Evolutionary conservation across 1,140 invertebrate species (phyloP), one percentile per base, ranked within the genome.

Genomic region (Drosophila lacteicornis): DNA sequence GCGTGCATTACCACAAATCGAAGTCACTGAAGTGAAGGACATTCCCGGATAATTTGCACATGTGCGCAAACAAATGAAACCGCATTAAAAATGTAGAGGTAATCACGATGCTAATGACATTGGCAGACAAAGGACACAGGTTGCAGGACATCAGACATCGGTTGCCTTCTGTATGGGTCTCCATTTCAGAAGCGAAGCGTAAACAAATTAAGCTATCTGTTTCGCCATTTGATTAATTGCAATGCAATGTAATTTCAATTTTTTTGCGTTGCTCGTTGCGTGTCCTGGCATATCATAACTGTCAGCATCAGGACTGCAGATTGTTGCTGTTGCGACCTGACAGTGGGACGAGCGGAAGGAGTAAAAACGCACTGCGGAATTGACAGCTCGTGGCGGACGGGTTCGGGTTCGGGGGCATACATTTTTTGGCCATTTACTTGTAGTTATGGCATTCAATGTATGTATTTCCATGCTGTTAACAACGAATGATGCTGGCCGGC

Each of bases 151-250:
- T 2, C 43, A 17, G 36, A 36, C 63, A 67, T 40, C 50, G 46
- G 27, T 49, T 40, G 9, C 22, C 17, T 67, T 40, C 66, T 61
- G 38, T 36, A 17, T 22, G 9, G 27, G 59, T 43, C 47, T 51
- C 49, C 49, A 33, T 42, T 70, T 22, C 79, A 67, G 43, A 25
- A 38, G 36, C 27, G 60, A 56, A 70, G 46, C 46, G 57, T 68
- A 71, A 75, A 83, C 81, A 80, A 71, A 84, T 83, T 84, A 77
- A 77, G 79, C 71, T 76, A 77, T 77, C 79, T 80, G 77, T 80
- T 80, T 59, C 63, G 46, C 63, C 58, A 57, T 86, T 82, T 85
- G 83, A 86, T 86, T 86, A 86, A 86, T 87, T 86, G 84, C 62
- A 73, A 79, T 85, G 66, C 66, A 78, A 79, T 68, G 75, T 45